Conservation (phyloP, 2,888 invertebrate genomes). For the Caenorhabditis wallacei region DNA sequence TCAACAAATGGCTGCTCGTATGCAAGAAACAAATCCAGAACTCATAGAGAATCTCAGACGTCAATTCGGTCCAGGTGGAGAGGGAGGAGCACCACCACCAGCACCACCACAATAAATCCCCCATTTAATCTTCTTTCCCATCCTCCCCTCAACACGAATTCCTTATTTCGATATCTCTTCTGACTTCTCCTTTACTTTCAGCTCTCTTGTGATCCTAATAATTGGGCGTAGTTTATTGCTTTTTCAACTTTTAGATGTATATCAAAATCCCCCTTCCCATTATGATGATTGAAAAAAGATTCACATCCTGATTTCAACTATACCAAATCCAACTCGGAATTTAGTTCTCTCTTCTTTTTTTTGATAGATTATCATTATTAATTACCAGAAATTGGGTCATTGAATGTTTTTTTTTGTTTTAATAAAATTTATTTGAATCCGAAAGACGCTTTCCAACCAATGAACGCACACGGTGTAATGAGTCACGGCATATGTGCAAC, state of each 20-base stretch:
- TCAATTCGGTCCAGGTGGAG: conserved; percentile 84
- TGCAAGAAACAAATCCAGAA: conserved; percentile 87
- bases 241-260: conserved; percentile 2
- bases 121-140: not conserved
- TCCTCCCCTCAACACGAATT: conserved; percentile 13
- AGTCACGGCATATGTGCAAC: conserved; percentile 7
- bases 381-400: conserved; percentile 16
- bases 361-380: not conserved
- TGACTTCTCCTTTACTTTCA: conserved; percentile 13
- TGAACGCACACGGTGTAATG: not conserved
- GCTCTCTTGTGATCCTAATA: conserved; percentile 28
- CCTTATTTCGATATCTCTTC: conserved; percentile 8
- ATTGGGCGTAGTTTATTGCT: not conserved
- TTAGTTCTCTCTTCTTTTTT: not conserved
- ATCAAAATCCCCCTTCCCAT: not conserved
- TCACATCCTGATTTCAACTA: conserved; percentile 1
- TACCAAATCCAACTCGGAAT: not conserved
- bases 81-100: conserved; percentile 47
- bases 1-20: conserved; percentile 77
- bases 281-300: not conserved
- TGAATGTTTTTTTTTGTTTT: not conserved
- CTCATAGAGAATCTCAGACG: conserved; percentile 89
- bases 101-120: conserved; percentile 43
- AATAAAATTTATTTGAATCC: not conserved
- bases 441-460: not conserved